phyloP scores from a whole-genome alignment of 2,888 invertebrate genomes.

The Lymantria monacha region DNA sequence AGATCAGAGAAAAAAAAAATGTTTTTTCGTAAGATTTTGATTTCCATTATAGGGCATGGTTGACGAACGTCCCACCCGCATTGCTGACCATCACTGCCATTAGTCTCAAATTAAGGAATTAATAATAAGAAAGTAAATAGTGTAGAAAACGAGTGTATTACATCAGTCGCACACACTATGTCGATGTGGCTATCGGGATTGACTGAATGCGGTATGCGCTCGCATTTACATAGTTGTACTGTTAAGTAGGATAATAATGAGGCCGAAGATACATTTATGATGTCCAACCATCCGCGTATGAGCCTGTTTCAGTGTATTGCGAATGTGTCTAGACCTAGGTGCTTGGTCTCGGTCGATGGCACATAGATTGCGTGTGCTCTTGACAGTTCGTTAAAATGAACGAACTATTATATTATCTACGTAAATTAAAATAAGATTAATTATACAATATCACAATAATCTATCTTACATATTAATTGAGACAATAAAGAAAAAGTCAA shows the following conservation, averaged over 20 bases:
- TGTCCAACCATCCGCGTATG: constrained; percentile 30
- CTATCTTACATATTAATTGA: constrained; percentile 19
- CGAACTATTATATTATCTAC: neutral
- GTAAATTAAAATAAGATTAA: constrained; percentile 8
- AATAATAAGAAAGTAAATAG: constrained; percentile 45
- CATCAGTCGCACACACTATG: constrained; percentile 22
- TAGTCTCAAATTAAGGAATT: constrained; percentile 57
- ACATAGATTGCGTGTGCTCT: neutral
- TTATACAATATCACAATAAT: constrained; percentile 25
- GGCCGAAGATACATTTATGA: constrained; percentile 18
- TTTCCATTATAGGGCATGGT: constrained; percentile 57
- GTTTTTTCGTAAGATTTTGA: constrained; percentile 49
- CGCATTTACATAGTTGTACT: neutral
- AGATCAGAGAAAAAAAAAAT: constrained; percentile 36
- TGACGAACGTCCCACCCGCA: constrained; percentile 64
- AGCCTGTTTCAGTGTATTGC: constrained; percentile 72
- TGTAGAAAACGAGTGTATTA: constrained; percentile 44
- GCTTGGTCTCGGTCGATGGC: constrained; percentile 2
- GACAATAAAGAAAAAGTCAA: constrained; percentile 40
- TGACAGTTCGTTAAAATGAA: no score
- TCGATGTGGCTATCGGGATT: constrained; percentile 1
- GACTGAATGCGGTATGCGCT: neutral
- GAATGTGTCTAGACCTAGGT: constrained; percentile 23
- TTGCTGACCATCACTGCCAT: constrained; percentile 76
- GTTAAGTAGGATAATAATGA: constrained; percentile 18